A percentile compares a stretch with the other conserved stretches of the same genome.
Evolutionary conservation across 1,140 invertebrate species (phyloP).

Genomic region (Drosophila trapezifrons): DNA sequence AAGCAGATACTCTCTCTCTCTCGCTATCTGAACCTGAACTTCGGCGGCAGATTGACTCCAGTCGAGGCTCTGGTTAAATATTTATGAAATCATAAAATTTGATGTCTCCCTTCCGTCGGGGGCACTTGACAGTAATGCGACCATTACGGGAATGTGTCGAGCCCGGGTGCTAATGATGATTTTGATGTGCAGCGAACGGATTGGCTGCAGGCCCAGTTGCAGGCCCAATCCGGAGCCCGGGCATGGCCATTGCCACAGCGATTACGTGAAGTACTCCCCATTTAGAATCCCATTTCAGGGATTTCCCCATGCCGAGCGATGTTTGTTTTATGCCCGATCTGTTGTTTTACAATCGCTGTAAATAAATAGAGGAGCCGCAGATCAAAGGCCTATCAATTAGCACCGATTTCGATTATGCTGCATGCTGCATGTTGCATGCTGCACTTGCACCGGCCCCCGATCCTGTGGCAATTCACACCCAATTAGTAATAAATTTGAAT

Average conservation of each 20-base stretch:
- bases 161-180: constrained; percentile 76
- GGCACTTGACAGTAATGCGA: constrained; percentile 69
- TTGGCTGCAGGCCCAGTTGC: constrained; percentile 54
- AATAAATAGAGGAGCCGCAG: constrained; percentile 74
- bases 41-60: constrained; percentile 28
- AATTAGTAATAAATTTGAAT: constrained; percentile 84
- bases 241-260: constrained; percentile 51
- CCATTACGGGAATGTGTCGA: constrained; percentile 34
- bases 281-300: constrained; percentile 6
- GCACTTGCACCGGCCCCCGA: constrained; percentile 45
- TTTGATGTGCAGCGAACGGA: constrained; percentile 82
- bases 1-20: constrained; percentile 26
- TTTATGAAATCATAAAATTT: constrained; percentile 84
- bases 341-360: constrained; percentile 78
- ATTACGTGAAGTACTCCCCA: constrained; percentile 68
- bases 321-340: constrained; percentile 78
- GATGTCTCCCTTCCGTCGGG: constrained; percentile 71
- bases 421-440: constrained; percentile 54
- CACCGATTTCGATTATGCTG: constrained; percentile 79
- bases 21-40: constrained; percentile 15
- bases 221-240: constrained; percentile 26
- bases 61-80: constrained; percentile 57
- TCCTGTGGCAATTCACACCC: constrained; percentile 74
- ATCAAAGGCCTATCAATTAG: constrained; percentile 81
- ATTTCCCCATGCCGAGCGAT: constrained; percentile 23